A percentile compares a stretch with the other conserved stretches of the same genome.
phyloP scores from a whole-genome alignment of 2,888 invertebrate genomes.

The Phasia obesa region DNA sequence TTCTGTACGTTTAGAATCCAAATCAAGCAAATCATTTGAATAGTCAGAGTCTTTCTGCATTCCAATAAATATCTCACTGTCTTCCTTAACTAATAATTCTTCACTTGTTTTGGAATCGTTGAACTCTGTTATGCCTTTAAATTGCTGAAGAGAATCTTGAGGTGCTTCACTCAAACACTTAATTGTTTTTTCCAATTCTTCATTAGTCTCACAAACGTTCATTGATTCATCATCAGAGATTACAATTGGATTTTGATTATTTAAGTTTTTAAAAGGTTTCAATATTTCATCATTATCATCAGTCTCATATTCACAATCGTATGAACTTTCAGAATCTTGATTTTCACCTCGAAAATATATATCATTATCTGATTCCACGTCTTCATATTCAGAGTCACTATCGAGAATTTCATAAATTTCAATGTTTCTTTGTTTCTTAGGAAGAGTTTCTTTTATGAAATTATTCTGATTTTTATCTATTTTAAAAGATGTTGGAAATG shows the following conservation, averaged over 20 bases:
- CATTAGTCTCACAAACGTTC: neutral
- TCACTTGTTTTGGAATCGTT: neutral
- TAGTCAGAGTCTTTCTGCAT: neutral
- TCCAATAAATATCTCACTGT: neutral
- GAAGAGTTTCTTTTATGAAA: neutral
- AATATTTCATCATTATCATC: neutral
- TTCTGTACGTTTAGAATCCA: neutral
- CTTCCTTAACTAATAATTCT: neutral
- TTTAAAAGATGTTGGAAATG: neutral
- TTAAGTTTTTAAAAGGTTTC: neutral
- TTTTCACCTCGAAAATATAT: neutral
- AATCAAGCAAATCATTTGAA: neutral
- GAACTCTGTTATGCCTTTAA: neutral
- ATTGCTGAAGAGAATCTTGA: neutral
- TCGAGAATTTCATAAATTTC: conserved; percentile 13
- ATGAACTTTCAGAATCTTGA: conserved; percentile 8
- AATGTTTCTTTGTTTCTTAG: neutral
- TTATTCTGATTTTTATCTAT: neutral
- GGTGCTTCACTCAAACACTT: neutral
- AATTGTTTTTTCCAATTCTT: neutral
- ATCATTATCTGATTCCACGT: neutral
- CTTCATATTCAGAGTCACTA: conserved; percentile 14
- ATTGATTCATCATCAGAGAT: conserved; percentile 28
- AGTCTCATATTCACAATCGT: conserved; percentile 19
- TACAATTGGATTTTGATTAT: neutral